Conservation (phyloP, 1,140 invertebrate species). For the Andrena cerasifolii region DNA sequence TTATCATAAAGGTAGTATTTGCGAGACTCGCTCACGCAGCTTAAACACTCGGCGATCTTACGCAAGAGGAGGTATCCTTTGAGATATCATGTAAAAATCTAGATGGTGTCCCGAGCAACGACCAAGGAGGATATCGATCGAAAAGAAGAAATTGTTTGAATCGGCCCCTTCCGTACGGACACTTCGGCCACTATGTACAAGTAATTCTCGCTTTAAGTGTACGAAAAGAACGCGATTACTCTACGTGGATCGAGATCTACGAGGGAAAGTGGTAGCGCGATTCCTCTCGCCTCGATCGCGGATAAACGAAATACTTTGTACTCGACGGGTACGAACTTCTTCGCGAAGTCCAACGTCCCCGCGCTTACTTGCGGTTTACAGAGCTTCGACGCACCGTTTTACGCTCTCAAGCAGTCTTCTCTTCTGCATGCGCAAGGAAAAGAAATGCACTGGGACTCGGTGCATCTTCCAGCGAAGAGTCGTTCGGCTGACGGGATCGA, state of each 20-base stretch:
- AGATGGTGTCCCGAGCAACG: not conserved
- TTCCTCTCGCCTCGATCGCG: constrained; percentile 17
- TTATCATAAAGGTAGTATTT: not conserved
- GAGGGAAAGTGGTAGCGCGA: constrained; percentile 13
- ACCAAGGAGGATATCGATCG: not conserved
- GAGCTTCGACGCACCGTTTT: not conserved
- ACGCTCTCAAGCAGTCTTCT: constrained; percentile 41
- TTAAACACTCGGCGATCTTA: not conserved
- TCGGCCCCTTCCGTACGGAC: constrained; percentile 9
- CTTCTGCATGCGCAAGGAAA: not conserved
- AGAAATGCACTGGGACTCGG: constrained; percentile 21
- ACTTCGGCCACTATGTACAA: constrained; percentile 32
- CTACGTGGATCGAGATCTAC: constrained; percentile 40
- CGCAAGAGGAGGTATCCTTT: constrained; percentile 9
- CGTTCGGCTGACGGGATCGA: not conserved
- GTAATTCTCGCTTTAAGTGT: constrained; percentile 53
- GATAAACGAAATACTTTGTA: constrained; percentile 53
- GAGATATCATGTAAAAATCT: constrained; percentile 31
- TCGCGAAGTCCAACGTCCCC: constrained; percentile 22
- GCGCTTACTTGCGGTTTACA: constrained; percentile 12
- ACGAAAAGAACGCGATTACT: constrained; percentile 33
- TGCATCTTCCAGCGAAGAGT: not conserved
- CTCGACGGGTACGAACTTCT: constrained; percentile 43
- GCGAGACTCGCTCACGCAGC: not conserved
- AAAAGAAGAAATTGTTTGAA: constrained; percentile 1